Evolutionary conservation across 1,140 invertebrate genomes (phyloP).

Genomic region (Neodiprion pinetum): DNA sequence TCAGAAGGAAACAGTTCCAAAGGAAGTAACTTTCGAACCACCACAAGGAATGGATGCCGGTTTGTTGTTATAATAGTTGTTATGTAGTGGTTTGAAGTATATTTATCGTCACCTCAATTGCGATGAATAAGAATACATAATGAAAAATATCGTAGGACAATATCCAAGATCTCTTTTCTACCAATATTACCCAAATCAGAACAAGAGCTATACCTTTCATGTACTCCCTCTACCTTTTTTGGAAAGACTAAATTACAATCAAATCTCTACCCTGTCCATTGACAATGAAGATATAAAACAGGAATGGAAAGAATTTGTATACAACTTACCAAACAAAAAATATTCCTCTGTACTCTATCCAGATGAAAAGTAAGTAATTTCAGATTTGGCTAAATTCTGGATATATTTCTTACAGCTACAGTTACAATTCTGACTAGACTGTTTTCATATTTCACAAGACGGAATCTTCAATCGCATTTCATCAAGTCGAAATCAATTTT

Average conservation of each 20-base stretch:
- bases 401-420: background rate
- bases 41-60: slow-evolving; percentile 1
- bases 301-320: slow-evolving; percentile 26
- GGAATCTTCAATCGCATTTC: background rate
- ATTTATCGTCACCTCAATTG: too few relatives aligned
- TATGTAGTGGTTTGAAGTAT: too few relatives aligned
- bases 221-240: background rate
- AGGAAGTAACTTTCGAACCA: background rate
- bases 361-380: slow-evolving; percentile 8
- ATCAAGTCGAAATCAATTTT: background rate
- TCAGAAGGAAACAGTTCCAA: background rate
- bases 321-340: slow-evolving; percentile 17
- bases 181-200: background rate
- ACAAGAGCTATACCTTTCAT: background rate
- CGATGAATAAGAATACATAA: background rate
- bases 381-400: background rate
- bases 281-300: slow-evolving; percentile 21
- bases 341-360: slow-evolving; percentile 20
- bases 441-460: slow-evolving; percentile 7
- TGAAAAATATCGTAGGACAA: background rate
- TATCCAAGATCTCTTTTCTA: background rate
- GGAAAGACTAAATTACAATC: slow-evolving; percentile 16
- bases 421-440: background rate
- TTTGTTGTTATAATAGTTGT: background rate
- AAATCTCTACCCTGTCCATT: slow-evolving; percentile 19